Evolutionary conservation across 1,140 invertebrate genomes (phyloP).

Genomic region (Bombus superbus): DNA sequence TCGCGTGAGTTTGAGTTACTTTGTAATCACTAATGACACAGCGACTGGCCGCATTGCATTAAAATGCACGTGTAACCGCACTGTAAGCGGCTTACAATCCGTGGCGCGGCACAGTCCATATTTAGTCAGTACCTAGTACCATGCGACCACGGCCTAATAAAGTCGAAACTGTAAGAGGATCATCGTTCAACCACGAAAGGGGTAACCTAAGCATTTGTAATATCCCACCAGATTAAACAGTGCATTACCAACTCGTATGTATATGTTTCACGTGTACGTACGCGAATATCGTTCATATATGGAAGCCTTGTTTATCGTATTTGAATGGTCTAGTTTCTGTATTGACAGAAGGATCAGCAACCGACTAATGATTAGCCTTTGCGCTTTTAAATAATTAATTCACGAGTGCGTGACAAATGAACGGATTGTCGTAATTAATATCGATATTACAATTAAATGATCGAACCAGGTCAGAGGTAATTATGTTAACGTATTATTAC

Average conservation of each 20-base stretch:
- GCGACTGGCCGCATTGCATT: constrained; percentile 53
- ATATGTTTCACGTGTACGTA: too few relatives aligned
- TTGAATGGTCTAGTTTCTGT: constrained; percentile 5
- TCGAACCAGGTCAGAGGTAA: not conserved
- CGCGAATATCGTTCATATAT: too few relatives aligned
- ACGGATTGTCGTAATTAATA: not conserved
- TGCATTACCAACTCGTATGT: constrained; percentile 15
- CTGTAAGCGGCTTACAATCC: constrained; percentile 64
- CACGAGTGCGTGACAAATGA: not conserved
- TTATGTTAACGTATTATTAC: not conserved
- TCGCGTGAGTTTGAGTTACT: constrained; percentile 50
- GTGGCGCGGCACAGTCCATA: constrained; percentile 44
- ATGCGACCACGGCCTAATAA: constrained; percentile 59
- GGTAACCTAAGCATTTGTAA: constrained; percentile 57
- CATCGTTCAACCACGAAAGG: constrained; percentile 46
- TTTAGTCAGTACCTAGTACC: constrained; percentile 59
- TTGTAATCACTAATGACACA: constrained; percentile 66
- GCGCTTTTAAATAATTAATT: constrained; percentile 8
- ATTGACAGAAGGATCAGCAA: not conserved
- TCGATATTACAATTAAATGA: not conserved
- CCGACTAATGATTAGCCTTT: not conserved
- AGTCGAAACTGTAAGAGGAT: constrained; percentile 70
- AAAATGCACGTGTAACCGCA: constrained; percentile 60
- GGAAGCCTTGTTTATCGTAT: not conserved
- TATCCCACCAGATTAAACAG: constrained; percentile 49